These are phyloP conservation scores for Aphelenchoides fujianensis DNA, from an alignment of 1,140 invertebrate species.

Conservation along the genomic window DNA sequence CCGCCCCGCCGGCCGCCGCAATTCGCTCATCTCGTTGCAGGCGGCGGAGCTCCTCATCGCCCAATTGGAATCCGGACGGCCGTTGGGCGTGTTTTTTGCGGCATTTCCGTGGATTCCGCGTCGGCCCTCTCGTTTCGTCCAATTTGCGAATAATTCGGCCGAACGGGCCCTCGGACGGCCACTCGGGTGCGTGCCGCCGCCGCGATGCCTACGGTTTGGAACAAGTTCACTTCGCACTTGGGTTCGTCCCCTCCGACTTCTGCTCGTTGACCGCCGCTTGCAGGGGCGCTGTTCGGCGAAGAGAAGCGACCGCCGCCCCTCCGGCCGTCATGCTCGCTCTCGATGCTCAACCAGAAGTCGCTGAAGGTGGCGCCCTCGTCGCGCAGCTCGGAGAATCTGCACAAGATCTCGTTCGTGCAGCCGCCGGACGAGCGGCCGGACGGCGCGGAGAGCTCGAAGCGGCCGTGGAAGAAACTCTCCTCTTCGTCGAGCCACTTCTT, in stretches of 20 bases:
- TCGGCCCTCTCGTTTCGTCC: neutral
- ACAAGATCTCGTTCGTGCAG: conserved; percentile 29
- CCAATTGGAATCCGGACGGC: neutral
- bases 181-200: too few species aligned
- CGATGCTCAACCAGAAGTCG: conserved; percentile 57
- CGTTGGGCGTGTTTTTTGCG: conserved; percentile 15
- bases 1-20: neutral
- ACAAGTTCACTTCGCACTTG: conserved; percentile 47
- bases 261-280: conserved; percentile 17
- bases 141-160: conserved; percentile 13
- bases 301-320: conserved; percentile 28
- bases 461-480: conserved; percentile 26
- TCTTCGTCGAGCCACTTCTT: conserved; percentile 13
- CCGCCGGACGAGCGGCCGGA: neutral
- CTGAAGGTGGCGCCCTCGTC: conserved; percentile 51
- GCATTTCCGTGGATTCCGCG: conserved; percentile 7
- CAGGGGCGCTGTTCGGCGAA: conserved; percentile 42
- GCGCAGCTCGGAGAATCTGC: conserved; percentile 56
- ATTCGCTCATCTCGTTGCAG: too few species aligned
- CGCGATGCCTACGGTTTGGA: conserved; percentile 41
- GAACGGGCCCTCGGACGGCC: too few species aligned
- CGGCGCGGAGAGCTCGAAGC: neutral
- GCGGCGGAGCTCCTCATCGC: neutral
- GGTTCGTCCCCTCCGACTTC: conserved; percentile 25
- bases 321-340: conserved; percentile 53